These are phyloP conservation scores for Pyrrhosoma nymphula DNA, from an alignment of 2,888 invertebrate genomes.

Conservation along the genomic window DNA sequence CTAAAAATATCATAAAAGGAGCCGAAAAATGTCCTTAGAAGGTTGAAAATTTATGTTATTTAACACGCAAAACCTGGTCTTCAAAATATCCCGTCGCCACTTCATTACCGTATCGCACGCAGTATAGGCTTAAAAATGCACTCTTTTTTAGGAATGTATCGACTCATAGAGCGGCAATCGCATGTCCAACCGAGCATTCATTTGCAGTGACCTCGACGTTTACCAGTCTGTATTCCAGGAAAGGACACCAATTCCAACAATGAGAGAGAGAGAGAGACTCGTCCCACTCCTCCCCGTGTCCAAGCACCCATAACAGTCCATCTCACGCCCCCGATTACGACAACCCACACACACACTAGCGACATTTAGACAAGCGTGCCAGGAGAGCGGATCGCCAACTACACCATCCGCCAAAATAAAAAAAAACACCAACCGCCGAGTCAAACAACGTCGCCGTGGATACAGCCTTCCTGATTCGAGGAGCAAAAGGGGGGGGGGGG, in stretches of 20 bases:
- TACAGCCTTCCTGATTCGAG: constrained; percentile 1
- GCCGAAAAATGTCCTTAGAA: no score
- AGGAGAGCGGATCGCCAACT: constrained; percentile 33
- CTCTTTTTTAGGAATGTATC: background rate
- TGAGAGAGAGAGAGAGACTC: background rate
- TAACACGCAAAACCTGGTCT: no score
- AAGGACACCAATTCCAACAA: constrained; percentile 59
- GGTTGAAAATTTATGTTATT: no score
- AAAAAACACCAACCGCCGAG: background rate
- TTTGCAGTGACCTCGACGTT: constrained; percentile 42
- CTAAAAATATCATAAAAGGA: no score
- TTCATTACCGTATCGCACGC: no score
- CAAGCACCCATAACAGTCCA: constrained; percentile 21
- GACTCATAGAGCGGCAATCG: background rate
- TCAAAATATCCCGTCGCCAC: no score
- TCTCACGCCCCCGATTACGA: constrained; percentile 45
- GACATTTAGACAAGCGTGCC: background rate
- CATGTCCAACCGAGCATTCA: background rate
- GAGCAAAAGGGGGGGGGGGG: background rate
- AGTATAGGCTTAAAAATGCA: no score
- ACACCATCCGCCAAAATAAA: constrained; percentile 11
- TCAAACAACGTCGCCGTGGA: background rate
- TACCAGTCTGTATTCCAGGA: constrained; percentile 47
- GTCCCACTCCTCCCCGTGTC: constrained; percentile 26
- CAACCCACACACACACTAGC: background rate